Evolutionary conservation across 92 coral and sea anemone genomes (phyloP), one percentile per base, ranked within the genome.

Genomic region (Palythoa heliodiscus): DNA sequence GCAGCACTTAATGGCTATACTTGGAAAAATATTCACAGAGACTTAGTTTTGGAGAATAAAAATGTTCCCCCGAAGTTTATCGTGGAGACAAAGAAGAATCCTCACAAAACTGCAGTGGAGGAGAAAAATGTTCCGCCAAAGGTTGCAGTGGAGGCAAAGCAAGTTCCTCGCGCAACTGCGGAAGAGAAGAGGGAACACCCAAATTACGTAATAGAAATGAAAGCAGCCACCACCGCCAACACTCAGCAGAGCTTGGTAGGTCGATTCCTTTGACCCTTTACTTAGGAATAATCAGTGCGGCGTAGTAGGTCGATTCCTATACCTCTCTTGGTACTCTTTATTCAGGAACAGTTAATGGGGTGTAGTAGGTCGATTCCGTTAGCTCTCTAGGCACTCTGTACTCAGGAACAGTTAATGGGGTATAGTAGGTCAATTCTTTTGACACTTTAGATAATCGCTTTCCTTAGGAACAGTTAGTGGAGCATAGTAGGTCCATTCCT

Each of bases 171-270:
- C 64, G 43, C 19, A 3, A 3, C n/a, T 10, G 78, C 11, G 61
- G 57, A 50, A 7, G 83, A 58, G 55, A 60, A 19, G 15, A 78
- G 61, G 23, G 54, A 15, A 8, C 29, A 50, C n/a, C 71, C 83
- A 37, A 40, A 35, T 38, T 58, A 35, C 35, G 83, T 78, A 50
- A 38, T 78, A 64, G 83, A 78, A 78, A 60, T 78, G 57, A 78
- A 78, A 40, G 50, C 50, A 43, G 50, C 50, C 50, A 19, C 69
- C 69, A 5, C 50, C 50, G 5, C 69, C 69, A 5, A 11, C 25
- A 16, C 61, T 16, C 61, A 55, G 61, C 69, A 10, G 11, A 24
- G 69, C 24, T 20, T 63, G 69, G 69, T 63, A 63, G 69, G 69
- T n/a, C 8, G 23, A 63, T 17, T n/a, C 15, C 61, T 55, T 16